Conservation (phyloP, 1,140 invertebrate species). For the Drosophila bifasciata region DNA sequence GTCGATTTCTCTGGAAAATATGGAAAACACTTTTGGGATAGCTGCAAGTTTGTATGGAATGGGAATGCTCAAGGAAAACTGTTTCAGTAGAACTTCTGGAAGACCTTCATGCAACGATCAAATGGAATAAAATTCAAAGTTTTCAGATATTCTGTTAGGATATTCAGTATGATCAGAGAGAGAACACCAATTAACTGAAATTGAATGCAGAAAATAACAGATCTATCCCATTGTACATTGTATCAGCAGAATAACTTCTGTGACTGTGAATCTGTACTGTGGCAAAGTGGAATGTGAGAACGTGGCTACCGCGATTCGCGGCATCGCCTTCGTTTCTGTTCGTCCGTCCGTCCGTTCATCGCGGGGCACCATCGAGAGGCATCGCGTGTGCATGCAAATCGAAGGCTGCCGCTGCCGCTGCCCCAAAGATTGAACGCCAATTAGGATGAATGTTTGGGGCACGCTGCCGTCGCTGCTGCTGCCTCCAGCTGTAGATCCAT, state of each 20-base stretch:
- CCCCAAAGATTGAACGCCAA: slow-evolving; percentile 73
- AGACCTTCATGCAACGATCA: too few relatives aligned
- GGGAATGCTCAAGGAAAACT: too few relatives aligned
- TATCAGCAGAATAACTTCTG: slow-evolving; percentile 11
- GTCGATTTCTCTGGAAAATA: too few relatives aligned
- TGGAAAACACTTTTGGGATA: too few relatives aligned
- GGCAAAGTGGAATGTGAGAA: slow-evolving; percentile 43
- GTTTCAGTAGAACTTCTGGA: too few relatives aligned
- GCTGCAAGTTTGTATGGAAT: too few relatives aligned
- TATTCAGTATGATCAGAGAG: too few relatives aligned
- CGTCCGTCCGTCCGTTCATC: slow-evolving; percentile 4
- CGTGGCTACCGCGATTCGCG: slow-evolving; percentile 40
- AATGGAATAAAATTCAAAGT: slow-evolving; percentile 12
- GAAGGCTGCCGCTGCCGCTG: slow-evolving; percentile 57
- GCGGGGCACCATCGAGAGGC: slow-evolving; percentile 13
- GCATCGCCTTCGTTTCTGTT: slow-evolving; percentile 5
- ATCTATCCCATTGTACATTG: slow-evolving; percentile 15
- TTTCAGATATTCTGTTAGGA: too few relatives aligned
- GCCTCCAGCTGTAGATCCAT: slow-evolving; percentile 40
- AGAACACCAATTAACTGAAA: too few relatives aligned
- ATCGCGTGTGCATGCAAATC: slow-evolving; percentile 81
- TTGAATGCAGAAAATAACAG: too few relatives aligned
- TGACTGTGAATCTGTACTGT: neutral
- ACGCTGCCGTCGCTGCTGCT: slow-evolving; percentile 32
- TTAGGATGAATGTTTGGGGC: slow-evolving; percentile 80